Evolutionary conservation across 2,888 invertebrate species (phyloP).

Genomic region (Strigamia maritima): DNA sequence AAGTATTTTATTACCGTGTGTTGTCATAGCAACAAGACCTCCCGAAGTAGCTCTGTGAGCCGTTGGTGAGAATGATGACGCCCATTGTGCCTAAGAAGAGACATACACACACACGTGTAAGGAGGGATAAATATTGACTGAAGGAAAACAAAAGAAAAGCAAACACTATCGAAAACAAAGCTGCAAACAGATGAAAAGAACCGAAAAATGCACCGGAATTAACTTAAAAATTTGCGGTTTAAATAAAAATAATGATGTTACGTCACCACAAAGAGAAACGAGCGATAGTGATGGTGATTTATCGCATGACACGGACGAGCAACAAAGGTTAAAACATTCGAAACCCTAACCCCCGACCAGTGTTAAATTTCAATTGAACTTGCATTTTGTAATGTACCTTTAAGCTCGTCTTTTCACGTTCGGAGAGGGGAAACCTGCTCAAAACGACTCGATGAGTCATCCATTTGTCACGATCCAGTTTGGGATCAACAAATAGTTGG

Average conservation of each 20-base stretch:
- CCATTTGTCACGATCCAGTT: constrained; percentile 24
- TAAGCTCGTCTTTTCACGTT: neutral
- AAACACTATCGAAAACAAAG: constrained; percentile 17
- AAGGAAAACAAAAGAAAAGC: constrained; percentile 8
- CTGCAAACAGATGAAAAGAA: neutral
- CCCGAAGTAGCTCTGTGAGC: neutral
- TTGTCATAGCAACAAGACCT: neutral
- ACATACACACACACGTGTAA: neutral
- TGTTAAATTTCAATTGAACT: neutral
- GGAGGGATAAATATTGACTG: constrained; percentile 20
- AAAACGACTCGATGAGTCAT: neutral
- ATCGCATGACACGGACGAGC: neutral
- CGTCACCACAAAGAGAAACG: neutral
- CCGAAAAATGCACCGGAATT: neutral
- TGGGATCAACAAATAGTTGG: neutral
- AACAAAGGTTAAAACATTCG: no score
- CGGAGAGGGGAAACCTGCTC: neutral
- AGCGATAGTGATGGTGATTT: neutral
- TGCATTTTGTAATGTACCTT: neutral
- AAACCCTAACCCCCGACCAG: neutral
- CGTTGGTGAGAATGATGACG: neutral
- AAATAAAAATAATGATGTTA: neutral
- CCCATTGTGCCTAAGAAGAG: constrained; percentile 12
- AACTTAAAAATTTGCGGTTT: neutral
- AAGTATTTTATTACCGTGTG: neutral